phyloP scores from a whole-genome alignment of 2,888 invertebrate species.

The Stenodera caucasica region DNA sequence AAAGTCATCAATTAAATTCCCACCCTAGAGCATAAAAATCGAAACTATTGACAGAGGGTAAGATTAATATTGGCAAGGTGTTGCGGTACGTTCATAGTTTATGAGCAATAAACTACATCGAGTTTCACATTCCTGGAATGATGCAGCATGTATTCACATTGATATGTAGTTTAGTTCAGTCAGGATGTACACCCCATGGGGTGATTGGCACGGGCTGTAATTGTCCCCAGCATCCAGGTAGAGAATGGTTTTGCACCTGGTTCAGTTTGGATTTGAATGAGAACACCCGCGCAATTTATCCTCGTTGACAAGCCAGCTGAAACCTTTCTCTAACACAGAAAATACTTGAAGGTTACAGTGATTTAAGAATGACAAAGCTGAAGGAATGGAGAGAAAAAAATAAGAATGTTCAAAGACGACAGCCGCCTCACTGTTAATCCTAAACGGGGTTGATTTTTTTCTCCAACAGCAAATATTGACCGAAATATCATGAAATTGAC shows the following conservation, averaged over 20 bases:
- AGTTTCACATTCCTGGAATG: slow-evolving; percentile 15
- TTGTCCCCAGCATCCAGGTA: slow-evolving; percentile 29
- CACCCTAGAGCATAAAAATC: slow-evolving; percentile 14
- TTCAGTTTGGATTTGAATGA: background rate
- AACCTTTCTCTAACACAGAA: background rate
- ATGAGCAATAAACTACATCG: background rate
- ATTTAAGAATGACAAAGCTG: slow-evolving; percentile 6
- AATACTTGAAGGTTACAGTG: slow-evolving; percentile 4
- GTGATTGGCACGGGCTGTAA: slow-evolving; percentile 29
- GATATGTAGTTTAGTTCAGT: slow-evolving; percentile 15
- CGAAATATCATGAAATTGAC: slow-evolving; percentile 1
- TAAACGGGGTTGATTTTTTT: background rate
- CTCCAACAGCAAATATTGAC: background rate
- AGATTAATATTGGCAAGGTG: slow-evolving; percentile 19
- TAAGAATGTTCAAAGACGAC: background rate
- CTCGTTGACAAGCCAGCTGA: slow-evolving; percentile 23
- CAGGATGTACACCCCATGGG: slow-evolving; percentile 22
- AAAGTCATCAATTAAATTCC: slow-evolving; percentile 12
- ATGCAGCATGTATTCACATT: slow-evolving; percentile 12
- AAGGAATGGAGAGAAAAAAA: background rate
- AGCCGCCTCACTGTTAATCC: background rate
- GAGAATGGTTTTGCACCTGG: slow-evolving; percentile 12
- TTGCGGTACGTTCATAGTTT: slow-evolving; percentile 1
- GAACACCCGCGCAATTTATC: slow-evolving; percentile 30
- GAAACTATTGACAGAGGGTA: slow-evolving; percentile 14